Base-by-base conservation (phyloP, 1,140 invertebrate genomes). In the Hermetia illucens region DNA sequence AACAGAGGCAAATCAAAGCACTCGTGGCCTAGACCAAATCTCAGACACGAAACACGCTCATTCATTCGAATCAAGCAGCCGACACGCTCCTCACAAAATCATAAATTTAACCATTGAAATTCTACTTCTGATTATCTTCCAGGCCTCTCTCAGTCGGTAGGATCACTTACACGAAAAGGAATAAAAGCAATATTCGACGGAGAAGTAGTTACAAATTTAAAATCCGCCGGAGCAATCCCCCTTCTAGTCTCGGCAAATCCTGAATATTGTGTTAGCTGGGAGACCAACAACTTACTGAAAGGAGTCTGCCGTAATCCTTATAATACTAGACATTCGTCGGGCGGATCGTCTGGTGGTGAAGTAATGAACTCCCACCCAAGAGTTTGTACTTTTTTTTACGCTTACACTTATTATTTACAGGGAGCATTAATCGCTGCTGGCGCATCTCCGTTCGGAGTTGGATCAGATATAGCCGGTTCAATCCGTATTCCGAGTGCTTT, bases 391-490 rank as follows among this genome's bases (percentile, higher is more conserved):
- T 32, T 27, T 32, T 12, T 10, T 32, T 16, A 18, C 24, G n/a
- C 6, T 25, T 25, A 25, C n/a, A 25, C 24, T 25, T 20, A 18
- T 21, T 43, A 29, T 18, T 55, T 51, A 3, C 43, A 82, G 77
- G 74, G 62, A 0, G 75, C 79, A 2, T 44, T 87, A 2, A 55
- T 87, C 10, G 74, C 74, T 3, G 56, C 76, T 30, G 85, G 72
- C 12, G 84, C 77, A 12, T 78, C 83, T 1, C 54, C 82, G 0
- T 69, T 91, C 33, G 86, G 88, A 21, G 62, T 95, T 21, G 85
- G 85, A 6, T 86, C 85, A 0, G 90, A 95, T 58, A 75, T 93
- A 39, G 82, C 76, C 9, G 77, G 90, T 8, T 91, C 86, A 10
- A 82, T 94, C 42, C 70, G 89, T 19, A 64, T 94, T 46, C 90